Evolutionary conservation across 2,113 vertebrate genomes (phyloP).

Genomic region (Nycticryphes semicollaris): DNA sequence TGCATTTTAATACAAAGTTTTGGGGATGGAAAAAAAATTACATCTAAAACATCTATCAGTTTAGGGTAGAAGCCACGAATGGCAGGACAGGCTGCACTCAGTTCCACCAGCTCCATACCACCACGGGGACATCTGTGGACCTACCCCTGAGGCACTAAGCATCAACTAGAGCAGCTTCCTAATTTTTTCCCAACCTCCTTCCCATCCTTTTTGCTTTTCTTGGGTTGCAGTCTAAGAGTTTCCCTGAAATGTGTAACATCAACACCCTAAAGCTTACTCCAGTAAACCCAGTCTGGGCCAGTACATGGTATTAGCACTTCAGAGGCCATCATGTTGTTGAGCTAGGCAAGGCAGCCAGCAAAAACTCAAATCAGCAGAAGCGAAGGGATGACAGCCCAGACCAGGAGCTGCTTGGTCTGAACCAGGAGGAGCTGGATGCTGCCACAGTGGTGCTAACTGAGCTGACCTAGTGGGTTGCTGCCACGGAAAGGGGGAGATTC

Average conservation of each 20-base stretch:
- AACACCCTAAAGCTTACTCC: neutral
- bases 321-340: neutral
- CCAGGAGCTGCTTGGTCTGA: neutral
- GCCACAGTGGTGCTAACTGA: neutral
- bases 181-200: neutral
- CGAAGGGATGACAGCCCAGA: neutral
- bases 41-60: neutral
- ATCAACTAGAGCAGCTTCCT: neutral
- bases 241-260: neutral
- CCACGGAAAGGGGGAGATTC: neutral
- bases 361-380: neutral
- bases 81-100: neutral
- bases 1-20: fast-evolving
- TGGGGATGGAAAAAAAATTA: neutral
- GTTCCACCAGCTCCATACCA: neutral
- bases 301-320: fast-evolving
- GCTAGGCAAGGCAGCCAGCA: neutral
- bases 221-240: neutral
- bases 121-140: fast-evolving
- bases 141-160: neutral
- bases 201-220: neutral
- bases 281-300: neutral
- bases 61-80: neutral
- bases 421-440: neutral
- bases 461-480: neutral